Conservation (phyloP, 1,140 invertebrate species). For the Pseudomyrmex gracilis region DNA sequence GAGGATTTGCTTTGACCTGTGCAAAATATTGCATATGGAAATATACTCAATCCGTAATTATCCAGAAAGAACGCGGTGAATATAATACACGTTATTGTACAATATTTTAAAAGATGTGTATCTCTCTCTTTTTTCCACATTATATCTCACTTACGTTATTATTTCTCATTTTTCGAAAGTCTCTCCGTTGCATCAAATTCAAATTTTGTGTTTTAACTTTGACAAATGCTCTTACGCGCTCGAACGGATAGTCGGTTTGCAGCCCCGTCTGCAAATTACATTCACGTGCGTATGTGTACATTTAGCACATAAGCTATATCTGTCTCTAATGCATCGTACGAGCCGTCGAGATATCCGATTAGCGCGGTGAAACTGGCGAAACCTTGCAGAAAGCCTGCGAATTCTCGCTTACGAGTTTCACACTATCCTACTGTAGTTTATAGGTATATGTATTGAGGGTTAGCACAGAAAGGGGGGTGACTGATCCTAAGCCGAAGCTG, state of each 20-base stretch:
- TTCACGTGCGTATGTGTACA: not conserved
- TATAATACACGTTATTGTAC: no score
- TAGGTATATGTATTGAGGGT: not conserved
- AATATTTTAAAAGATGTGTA: no score
- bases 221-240: not conserved
- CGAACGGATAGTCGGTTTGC: not conserved
- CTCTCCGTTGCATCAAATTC: no score
- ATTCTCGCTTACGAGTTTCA: constrained; percentile 20
- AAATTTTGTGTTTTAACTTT: not conserved
- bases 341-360: constrained; percentile 34
- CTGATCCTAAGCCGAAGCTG: constrained; percentile 4
- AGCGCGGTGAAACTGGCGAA: constrained; percentile 19
- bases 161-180: not conserved
- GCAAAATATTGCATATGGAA: constrained; percentile 2
- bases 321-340: constrained; percentile 41
- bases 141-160: no score
- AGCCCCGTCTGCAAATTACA: constrained; percentile 12
- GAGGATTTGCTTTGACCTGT: constrained; percentile 1
- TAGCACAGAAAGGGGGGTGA: not conserved
- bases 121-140: no score
- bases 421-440: no score
- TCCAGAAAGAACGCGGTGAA: no score
- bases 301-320: constrained; percentile 18
- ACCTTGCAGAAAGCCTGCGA: constrained; percentile 21
- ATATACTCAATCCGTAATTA: constrained; percentile 21